Conservation (phyloP, 2,797 vertebrate genomes). For the Anas bahamensis region DNA sequence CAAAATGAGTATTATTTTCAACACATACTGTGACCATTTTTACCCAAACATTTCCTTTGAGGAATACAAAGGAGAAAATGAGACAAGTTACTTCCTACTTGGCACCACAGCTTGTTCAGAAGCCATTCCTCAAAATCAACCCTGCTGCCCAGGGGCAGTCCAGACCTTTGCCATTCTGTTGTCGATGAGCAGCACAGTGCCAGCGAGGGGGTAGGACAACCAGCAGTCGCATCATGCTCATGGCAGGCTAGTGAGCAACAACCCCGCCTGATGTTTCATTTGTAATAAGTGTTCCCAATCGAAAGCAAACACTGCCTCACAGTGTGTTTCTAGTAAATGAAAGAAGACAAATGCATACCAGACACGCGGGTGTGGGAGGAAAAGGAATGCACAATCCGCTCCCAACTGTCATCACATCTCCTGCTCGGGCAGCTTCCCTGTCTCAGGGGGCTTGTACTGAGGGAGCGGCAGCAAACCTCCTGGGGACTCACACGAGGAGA, state of each 20-base stretch:
- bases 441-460: neutral
- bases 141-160: neutral
- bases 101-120: neutral
- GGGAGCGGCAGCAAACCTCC: neutral
- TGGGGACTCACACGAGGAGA: neutral
- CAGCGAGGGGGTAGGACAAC: neutral
- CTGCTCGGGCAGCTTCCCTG: neutral
- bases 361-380: neutral
- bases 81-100: neutral
- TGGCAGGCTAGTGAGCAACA: neutral
- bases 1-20: neutral
- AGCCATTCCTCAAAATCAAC: neutral
- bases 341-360: neutral
- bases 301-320: neutral
- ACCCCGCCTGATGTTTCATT: neutral
- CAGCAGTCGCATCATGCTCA: neutral
- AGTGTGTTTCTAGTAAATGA: neutral
- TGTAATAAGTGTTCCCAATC: neutral
- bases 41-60: neutral
- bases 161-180: neutral
- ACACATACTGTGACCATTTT: neutral
- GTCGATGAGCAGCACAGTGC: accelerated
- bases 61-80: neutral
- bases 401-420: neutral
- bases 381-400: neutral